Conservation (phyloP, 2,797 vertebrate genomes). For the Lates japonicus region DNA sequence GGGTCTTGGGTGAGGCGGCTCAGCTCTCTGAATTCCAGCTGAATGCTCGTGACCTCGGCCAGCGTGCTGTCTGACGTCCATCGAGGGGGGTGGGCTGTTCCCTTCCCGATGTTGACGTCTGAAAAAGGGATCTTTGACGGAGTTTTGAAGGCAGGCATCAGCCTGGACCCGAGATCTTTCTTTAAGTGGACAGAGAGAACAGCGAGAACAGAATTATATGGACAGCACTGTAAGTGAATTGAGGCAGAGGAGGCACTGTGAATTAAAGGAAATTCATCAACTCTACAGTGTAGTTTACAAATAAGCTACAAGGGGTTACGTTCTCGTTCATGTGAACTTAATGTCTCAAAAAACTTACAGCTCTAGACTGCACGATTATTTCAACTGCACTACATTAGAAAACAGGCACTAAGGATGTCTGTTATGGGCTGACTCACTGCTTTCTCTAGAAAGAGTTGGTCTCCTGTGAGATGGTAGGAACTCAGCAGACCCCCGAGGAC, state of each 20-base stretch:
- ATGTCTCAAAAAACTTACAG: neutral
- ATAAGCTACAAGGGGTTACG: rapidly evolving
- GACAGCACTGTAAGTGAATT: neutral
- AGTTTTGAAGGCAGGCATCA: constrained; percentile 97
- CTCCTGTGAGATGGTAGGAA: constrained; percentile 92
- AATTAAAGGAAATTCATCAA: neutral
- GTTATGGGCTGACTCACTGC: constrained; percentile 87
- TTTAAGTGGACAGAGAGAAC: constrained; percentile 66
- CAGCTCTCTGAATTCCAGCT: constrained; percentile 97
- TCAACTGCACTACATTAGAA: neutral
- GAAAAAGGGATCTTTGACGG: constrained; percentile 97
- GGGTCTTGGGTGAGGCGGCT: constrained; percentile 91
- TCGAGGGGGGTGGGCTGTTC: constrained; percentile 93
- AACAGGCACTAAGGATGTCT: no score
- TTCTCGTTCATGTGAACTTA: neutral
- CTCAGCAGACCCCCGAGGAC: constrained; percentile 95
- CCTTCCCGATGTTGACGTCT: constrained; percentile 96
- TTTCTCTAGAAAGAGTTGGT: constrained; percentile 93
- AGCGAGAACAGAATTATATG: neutral
- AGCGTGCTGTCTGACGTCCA: constrained; percentile 98
- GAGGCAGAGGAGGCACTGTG: neutral
- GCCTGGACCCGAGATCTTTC: constrained; percentile 94
- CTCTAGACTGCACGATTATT: neutral
- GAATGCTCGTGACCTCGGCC: constrained; percentile 98
- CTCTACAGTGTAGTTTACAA: neutral